Evolutionary conservation across 1,140 invertebrate species (phyloP), one percentile per base, ranked within the genome.

Genomic region (Colletes gigas): DNA sequence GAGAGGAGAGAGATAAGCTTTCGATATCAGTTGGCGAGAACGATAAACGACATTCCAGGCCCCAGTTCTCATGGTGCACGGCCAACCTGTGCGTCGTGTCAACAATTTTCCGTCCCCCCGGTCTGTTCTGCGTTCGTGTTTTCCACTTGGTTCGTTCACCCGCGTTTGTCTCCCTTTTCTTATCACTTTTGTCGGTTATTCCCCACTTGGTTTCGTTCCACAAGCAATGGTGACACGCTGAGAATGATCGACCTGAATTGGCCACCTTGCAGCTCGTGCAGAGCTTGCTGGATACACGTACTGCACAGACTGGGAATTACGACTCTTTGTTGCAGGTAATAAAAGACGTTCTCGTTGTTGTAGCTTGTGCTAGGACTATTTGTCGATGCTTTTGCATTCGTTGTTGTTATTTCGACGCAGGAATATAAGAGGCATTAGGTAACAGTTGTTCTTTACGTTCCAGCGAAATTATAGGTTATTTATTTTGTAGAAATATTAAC

Each of bases 11-110:
- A 70, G 91, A 92, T 92, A 92, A 92, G 90, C 81, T 82, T 89
- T 89, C 88, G 88, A 91, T 91, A 92, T 90, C 89, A 91, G 87
- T 83, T 88, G 88, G 63, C 78, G 78, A 78, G 57, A 14, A n/a
- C 41, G 89, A 90, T 89, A 91, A 91, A 85, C 63, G 66, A 78
- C 90, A 89, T 90, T 86, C 88, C 89, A 83, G 80, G 77, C 83
- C 44, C 76, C 88, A 91, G 90, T 90, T 88, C 85, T 88, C 85
- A 70, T 77, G 68, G 54, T 68, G 71, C 82, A 63, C 75, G 78
- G 77, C 84, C 81, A 77, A 78, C 77, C 52, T 54, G 71, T 65
- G 81, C 57, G 82, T 81, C 86, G 85, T 89, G 89, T 88, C 87
- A 86, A 89, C 86, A 86, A 74, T 90, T 90, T 88, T 88, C 30